phyloP scores from a whole-genome alignment of 2,113 vertebrate genomes.

The Lates calcarifer region DNA sequence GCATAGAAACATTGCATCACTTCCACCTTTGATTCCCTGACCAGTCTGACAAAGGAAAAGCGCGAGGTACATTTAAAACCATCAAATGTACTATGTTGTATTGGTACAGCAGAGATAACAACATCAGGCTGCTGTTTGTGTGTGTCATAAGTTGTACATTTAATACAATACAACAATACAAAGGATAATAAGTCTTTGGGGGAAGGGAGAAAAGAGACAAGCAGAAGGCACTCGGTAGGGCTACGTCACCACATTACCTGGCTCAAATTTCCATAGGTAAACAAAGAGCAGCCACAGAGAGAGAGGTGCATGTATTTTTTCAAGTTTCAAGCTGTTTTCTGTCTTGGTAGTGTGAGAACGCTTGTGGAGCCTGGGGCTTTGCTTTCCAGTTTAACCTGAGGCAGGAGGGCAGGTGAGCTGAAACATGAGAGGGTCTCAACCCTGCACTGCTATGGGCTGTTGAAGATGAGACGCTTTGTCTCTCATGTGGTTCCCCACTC shows the following conservation, averaged over 20 bases:
- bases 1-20: constrained; percentile 78
- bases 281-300: constrained; percentile 64
- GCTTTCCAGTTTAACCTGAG: constrained; percentile 37
- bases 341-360: neutral
- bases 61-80: neutral
- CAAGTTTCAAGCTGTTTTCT: constrained; percentile 12
- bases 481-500: neutral
- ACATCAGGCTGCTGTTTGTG: neutral
- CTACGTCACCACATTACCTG: constrained; percentile 72
- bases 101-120: neutral
- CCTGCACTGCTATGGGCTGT: neutral
- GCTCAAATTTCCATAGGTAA: constrained; percentile 77
- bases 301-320: no score
- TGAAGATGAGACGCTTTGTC: constrained; percentile 9
- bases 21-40: constrained; percentile 63
- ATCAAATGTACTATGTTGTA: no score
- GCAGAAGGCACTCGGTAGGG: constrained; percentile 4
- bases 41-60: neutral
- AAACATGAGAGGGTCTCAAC: constrained; percentile 23
- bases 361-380: neutral
- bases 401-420: constrained; percentile 41
- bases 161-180: neutral
- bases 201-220: neutral
- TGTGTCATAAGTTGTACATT: neutral
- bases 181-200: constrained; percentile 2